Percentiles rank a stretch among this genome's conserved stretches.
Conservation (phyloP, 2,888 invertebrate species). For the Spilarctia lutea region DNA sequence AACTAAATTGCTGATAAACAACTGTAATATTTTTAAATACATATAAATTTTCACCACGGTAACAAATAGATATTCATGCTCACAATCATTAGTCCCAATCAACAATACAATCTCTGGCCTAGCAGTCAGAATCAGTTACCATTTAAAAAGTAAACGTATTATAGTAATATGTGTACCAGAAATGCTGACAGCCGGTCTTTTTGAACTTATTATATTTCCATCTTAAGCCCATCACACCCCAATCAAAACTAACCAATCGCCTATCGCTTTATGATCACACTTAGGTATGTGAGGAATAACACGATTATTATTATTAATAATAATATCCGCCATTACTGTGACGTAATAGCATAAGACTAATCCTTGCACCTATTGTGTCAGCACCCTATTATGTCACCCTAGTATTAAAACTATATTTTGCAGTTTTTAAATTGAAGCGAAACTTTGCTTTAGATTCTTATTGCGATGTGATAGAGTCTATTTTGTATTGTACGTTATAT, state of each 20-base stretch:
- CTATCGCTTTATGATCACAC: conserved; percentile 22
- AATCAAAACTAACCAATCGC: conserved; percentile 27
- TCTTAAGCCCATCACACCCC: conserved; percentile 21
- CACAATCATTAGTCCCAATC: neutral
- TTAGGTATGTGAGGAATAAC: conserved; percentile 43
- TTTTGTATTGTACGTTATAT: conserved; percentile 31
- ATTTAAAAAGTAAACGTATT: neutral
- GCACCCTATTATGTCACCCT: conserved; percentile 69
- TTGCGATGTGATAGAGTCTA: conserved; percentile 46
- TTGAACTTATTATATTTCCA: neutral
- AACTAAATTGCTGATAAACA: neutral
- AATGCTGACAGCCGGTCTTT: too few relatives aligned
- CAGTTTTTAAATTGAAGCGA: conserved; percentile 20
- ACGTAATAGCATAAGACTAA: conserved; percentile 82
- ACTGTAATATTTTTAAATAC: neutral
- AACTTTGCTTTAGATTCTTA: conserved; percentile 27
- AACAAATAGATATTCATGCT: neutral
- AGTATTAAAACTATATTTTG: conserved; percentile 38
- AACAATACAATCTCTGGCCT: neutral
- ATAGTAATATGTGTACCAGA: too few relatives aligned
- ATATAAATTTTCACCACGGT: too few relatives aligned
- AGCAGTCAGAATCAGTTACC: neutral
- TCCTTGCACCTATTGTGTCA: conserved; percentile 74
- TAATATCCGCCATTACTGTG: conserved; percentile 70
- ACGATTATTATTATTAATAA: conserved; percentile 58